Percentiles rank a stretch among this genome's conserved stretches.
These are phyloP conservation scores for Pantala flavescens DNA, from an alignment of 1,140 invertebrate species.

Conservation along the genomic window DNA sequence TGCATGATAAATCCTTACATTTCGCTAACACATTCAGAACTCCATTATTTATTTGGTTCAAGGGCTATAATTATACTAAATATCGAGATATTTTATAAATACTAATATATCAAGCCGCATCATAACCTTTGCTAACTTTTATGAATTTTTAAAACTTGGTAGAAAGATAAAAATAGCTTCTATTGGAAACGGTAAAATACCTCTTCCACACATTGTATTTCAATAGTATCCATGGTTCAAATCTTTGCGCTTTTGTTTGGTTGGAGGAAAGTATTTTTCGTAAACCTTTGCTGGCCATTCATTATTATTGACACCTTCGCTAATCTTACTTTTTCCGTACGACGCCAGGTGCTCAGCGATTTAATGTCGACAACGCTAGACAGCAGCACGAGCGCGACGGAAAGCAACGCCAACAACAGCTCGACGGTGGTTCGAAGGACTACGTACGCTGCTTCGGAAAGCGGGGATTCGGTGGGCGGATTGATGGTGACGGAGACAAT, in stretches of 20 bases:
- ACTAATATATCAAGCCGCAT: not conserved
- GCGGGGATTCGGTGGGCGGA: not conserved
- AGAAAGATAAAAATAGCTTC: not conserved
- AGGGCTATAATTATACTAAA: not conserved
- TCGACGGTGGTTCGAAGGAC: not conserved
- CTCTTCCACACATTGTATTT: not conserved
- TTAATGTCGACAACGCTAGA: not conserved
- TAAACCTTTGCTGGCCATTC: no score
- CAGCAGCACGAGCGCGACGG: not conserved
- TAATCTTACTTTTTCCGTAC: not conserved
- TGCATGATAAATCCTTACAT: not conserved
- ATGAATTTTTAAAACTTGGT: not conserved
- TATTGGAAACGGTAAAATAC: not conserved
- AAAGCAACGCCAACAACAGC: not conserved
- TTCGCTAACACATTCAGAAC: not conserved
- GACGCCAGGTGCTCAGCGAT: not conserved
- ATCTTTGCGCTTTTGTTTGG: no score
- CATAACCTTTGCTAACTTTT: not conserved
- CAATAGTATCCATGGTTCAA: not conserved
- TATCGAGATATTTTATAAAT: not conserved
- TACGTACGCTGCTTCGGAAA: not conserved
- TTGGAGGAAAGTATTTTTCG: no score
- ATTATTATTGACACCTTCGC: not conserved
- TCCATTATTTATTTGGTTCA: not conserved
- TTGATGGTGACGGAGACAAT: not conserved